Evolutionary conservation across 2,888 invertebrate genomes (phyloP).

Genomic region (Acanthosepion lycidas): DNA sequence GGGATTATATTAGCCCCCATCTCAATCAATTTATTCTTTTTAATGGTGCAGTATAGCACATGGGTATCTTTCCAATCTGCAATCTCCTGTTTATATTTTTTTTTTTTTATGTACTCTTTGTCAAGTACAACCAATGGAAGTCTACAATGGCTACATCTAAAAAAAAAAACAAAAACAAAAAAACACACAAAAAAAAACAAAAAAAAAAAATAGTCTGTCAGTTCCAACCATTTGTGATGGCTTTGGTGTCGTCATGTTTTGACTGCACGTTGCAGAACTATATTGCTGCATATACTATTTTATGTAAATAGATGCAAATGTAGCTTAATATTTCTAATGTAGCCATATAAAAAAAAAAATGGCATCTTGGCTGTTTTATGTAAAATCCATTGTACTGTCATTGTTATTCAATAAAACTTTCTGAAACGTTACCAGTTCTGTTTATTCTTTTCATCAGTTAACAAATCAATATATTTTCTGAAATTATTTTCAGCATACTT

Average conservation of each 20-base stretch:
- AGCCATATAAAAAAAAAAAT: neutral
- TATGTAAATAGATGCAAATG: constrained; percentile 6
- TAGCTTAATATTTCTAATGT: constrained; percentile 12
- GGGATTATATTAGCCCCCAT: neutral
- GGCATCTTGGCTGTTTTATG: constrained; percentile 36
- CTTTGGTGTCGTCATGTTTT: constrained; percentile 33
- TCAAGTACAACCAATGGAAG: constrained; percentile 8
- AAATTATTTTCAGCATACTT: neutral
- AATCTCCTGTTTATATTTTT: neutral
- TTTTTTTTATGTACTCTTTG: neutral
- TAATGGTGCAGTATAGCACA: neutral
- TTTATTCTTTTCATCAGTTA: neutral
- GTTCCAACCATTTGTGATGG: constrained; percentile 8
- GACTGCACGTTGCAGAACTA: constrained; percentile 33
- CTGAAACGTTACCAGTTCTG: neutral
- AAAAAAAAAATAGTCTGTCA: neutral
- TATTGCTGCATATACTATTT: constrained; percentile 23
- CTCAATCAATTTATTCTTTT: constrained; percentile 17
- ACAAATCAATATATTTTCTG: neutral
- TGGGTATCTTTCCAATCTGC: constrained; percentile 18
- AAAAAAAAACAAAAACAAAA: neutral
- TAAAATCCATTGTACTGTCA: constrained; percentile 43
- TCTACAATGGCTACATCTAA: constrained; percentile 17
- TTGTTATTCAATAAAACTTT: constrained; percentile 43
- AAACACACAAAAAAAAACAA: too few relatives aligned